Conservation (phyloP, 2,113 vertebrate genomes). For the Oryzias melastigma region DNA sequence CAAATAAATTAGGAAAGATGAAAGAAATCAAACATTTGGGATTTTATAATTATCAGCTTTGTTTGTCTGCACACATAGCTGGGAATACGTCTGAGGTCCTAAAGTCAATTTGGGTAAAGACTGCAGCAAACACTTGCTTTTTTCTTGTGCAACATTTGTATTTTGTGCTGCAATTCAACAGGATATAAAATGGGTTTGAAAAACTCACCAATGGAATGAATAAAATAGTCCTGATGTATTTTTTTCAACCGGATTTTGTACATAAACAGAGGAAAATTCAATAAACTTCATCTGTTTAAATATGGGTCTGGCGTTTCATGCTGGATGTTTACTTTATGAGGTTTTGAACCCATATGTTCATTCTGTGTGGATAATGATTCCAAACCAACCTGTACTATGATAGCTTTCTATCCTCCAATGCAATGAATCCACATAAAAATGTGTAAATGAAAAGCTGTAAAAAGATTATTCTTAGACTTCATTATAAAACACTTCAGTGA, state of each 20-base stretch:
- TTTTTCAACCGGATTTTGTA: too few species aligned
- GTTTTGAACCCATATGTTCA: conserved; percentile 47
- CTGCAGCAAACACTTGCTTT: conserved; percentile 7
- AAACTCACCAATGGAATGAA: not conserved
- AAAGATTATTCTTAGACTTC: conserved; percentile 18
- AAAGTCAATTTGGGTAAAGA: conserved; percentile 35
- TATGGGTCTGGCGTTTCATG: too few species aligned
- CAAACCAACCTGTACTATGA: conserved; percentile 35
- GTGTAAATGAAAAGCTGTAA: conserved; percentile 32
- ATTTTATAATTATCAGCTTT: conserved; percentile 46
- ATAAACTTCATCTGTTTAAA: too few species aligned
- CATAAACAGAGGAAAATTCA: too few species aligned
- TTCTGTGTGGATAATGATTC: conserved; percentile 46
- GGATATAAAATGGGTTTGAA: not conserved
- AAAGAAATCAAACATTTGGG: conserved; percentile 60
- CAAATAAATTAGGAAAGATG: conserved; percentile 46
- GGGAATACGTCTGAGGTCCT: conserved; percentile 39
- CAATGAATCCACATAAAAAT: conserved; percentile 23
- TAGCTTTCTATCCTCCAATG: conserved; percentile 14
- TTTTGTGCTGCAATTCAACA: conserved; percentile 7
- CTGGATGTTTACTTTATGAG: conserved; percentile 32
- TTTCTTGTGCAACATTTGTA: conserved; percentile 3
- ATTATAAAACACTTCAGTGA: conserved; percentile 23
- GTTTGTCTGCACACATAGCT: conserved; percentile 36
- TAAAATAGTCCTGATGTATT: too few species aligned